phyloP scores from a whole-genome alignment of 2,888 invertebrate species.

The Chrysolina haemoptera region DNA sequence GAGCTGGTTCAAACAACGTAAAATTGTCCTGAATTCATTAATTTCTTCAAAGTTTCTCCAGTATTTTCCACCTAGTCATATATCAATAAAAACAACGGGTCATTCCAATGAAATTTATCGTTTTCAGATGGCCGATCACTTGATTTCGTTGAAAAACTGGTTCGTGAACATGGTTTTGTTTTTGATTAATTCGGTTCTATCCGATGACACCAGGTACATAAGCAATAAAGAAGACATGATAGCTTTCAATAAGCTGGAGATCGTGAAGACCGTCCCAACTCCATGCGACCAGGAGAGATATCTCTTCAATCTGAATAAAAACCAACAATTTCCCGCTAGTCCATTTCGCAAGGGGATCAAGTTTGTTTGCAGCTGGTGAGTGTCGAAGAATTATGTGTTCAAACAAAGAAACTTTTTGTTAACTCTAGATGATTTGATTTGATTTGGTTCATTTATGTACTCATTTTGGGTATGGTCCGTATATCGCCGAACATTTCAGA shows the following conservation, averaged over 20 bases:
- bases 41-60: too few relatives aligned
- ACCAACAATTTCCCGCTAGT: constrained; percentile 51
- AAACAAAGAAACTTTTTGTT: too few relatives aligned
- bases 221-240: constrained; percentile 58
- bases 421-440: too few relatives aligned
- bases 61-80: too few relatives aligned
- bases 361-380: constrained; percentile 76
- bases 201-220: constrained; percentile 38
- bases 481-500: too few relatives aligned
- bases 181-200: constrained; percentile 41
- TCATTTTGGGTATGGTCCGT: too few relatives aligned
- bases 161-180: constrained; percentile 53
- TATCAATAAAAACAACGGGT: too few relatives aligned
- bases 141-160: constrained; percentile 66
- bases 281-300: constrained; percentile 85
- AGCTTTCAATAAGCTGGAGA: constrained; percentile 77
- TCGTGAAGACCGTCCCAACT: constrained; percentile 85
- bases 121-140: constrained; percentile 55
- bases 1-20: too few relatives aligned
- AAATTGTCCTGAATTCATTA: background rate
- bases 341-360: constrained; percentile 54
- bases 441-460: too few relatives aligned
- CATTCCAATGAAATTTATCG: background rate
- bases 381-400: constrained; percentile 28
- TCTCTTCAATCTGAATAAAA: constrained; percentile 62